Evolutionary conservation across 1,140 invertebrate genomes (phyloP), one percentile per base, ranked within the genome.

Genomic region (Campoletis sonorensis): DNA sequence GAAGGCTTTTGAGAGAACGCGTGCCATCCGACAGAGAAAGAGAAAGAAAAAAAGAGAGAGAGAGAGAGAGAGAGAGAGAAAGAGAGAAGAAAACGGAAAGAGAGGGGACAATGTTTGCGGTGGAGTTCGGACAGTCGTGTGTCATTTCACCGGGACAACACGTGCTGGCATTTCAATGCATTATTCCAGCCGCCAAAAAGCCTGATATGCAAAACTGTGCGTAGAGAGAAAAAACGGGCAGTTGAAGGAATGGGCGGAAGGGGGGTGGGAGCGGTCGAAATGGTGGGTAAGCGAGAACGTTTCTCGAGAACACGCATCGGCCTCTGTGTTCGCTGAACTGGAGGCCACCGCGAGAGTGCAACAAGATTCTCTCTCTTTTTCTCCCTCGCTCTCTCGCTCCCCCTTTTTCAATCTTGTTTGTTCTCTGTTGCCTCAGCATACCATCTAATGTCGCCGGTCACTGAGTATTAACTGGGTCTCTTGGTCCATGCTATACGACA

Each of bases 91-190:
- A 18, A 8, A 58, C n/a, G 73, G 30, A n/a, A 79, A 49, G 61
- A 81, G 68, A 54, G 64, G 58, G 37, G 37, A 37, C 15, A 40
- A 87, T 84, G 90, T 89, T 90, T 86, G 86, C 86, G 77, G 78
- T 73, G 83, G 87, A 27, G 49, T 54, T 37, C 67, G 67, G 88
- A 90, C 90, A 89, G 84, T 86, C 87, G 88, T 90, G 88, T 90
- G 90, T 90, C 90, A 90, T 91, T 90, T 90, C 87, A 90, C 84
- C 85, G 78, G 82, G 86, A 88, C 67, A 70, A 58, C 87, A 87
- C 86, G 88, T 87, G 87, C 87, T 90, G 90, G 89, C 90, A 90
- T 90, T 90, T 91, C 89, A 90, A 91, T 90, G 89, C 89, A 89
- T 90, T 90, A 91, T 90, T 91, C 90, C 87, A 91, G 83, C 84